A percentile compares a stretch with the other conserved stretches of the same genome.
Conservation (phyloP, 2,888 invertebrate genomes). For the Meghimatium bilineatum region DNA sequence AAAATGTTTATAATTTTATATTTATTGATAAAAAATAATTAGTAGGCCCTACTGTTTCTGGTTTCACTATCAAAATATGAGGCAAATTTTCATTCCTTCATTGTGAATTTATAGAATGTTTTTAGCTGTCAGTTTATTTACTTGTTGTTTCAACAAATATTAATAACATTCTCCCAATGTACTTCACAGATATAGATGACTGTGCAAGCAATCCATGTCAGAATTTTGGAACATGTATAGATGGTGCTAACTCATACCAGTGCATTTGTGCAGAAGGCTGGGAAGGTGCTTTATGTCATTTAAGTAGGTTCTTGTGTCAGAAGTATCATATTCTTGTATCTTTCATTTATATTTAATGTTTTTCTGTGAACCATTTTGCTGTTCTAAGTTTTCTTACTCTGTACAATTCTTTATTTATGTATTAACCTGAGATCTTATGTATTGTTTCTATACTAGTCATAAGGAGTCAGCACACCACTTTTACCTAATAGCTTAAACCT, state of each 20-base stretch:
- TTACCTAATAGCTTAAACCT: too few relatives aligned
- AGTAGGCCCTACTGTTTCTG: too few relatives aligned
- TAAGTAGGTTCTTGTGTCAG: slow-evolving; percentile 84
- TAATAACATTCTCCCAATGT: background rate
- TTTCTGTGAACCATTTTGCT: background rate
- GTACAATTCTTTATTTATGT: background rate
- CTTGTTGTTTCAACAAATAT: background rate
- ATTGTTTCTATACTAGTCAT: background rate
- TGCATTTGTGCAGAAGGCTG: slow-evolving; percentile 89
- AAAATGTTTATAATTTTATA: too few relatives aligned
- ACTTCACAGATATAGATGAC: slow-evolving; percentile 89
- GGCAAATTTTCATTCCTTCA: too few relatives aligned
- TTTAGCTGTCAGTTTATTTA: too few relatives aligned
- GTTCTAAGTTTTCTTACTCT: background rate
- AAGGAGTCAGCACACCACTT: too few relatives aligned
- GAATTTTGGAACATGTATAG: slow-evolving; percentile 94
- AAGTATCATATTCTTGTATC: background rate
- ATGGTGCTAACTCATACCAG: slow-evolving; percentile 91
- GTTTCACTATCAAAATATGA: too few relatives aligned
- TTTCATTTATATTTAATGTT: background rate
- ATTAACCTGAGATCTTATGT: background rate
- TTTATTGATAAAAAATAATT: too few relatives aligned
- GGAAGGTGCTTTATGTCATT: slow-evolving; percentile 87
- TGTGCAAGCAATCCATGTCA: slow-evolving; percentile 95
- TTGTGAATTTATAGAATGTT: too few relatives aligned